Evolutionary conservation across 2,797 vertebrate species (phyloP).

Genomic region (Pipistrellus pygmaeus): DNA sequence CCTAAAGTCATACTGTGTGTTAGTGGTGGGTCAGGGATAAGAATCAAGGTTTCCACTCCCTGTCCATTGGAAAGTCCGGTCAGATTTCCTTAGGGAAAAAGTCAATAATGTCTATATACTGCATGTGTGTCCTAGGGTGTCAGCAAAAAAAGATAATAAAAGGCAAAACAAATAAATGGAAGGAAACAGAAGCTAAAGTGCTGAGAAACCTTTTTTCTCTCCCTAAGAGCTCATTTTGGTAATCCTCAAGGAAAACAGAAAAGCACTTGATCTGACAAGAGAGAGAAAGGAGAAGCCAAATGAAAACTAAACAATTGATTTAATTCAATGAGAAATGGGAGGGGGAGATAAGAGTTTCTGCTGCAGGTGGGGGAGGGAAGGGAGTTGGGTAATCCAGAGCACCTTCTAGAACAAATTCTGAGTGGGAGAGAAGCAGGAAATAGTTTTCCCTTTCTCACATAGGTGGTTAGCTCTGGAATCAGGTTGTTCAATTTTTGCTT

Average conservation of each 20-base stretch:
- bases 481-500: not conserved
- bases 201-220: constrained; percentile 72
- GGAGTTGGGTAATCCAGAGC: not conserved
- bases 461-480: not conserved
- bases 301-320: constrained; percentile 74
- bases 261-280: constrained; percentile 67
- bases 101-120: constrained; percentile 59
- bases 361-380: not conserved
- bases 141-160: constrained; percentile 76
- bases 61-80: not conserved
- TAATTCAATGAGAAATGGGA: constrained; percentile 59
- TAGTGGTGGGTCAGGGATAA: not conserved
- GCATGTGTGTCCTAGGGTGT: constrained; percentile 62
- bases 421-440: not conserved
- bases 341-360: not conserved
- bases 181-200: constrained; percentile 75
- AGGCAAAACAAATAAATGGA: constrained; percentile 72
- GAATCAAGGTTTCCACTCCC: not conserved
- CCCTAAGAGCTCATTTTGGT: constrained; percentile 66
- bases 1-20: not conserved
- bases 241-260: constrained; percentile 76
- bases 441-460: not conserved
- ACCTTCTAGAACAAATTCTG: not conserved
- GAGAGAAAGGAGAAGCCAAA: constrained; percentile 59
- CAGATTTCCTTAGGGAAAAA: constrained; percentile 27